Evolutionary conservation across 2,888 invertebrate genomes (phyloP).

Genomic region (Cerastis leucographa): DNA sequence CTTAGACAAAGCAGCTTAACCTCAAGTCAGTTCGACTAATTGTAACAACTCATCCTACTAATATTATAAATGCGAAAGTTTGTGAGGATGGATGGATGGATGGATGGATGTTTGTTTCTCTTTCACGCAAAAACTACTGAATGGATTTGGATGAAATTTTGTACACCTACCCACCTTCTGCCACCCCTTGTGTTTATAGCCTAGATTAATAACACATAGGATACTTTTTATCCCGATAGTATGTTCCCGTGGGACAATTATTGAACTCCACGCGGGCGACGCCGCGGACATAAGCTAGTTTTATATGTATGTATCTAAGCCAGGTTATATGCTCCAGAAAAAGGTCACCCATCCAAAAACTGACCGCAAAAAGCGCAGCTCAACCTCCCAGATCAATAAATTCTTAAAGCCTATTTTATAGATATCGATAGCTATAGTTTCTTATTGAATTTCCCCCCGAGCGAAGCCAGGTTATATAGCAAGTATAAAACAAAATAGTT

Average conservation of each 20-base stretch:
- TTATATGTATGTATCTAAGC: neutral
- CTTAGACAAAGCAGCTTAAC: neutral
- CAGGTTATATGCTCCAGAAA: neutral
- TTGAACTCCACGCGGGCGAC: too few relatives aligned
- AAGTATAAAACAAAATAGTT: conserved; percentile 54
- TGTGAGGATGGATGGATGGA: too few relatives aligned
- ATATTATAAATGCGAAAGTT: too few relatives aligned
- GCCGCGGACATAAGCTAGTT: too few relatives aligned
- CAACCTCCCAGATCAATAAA: neutral
- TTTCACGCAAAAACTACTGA: too few relatives aligned
- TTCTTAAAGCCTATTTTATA: neutral
- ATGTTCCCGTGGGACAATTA: too few relatives aligned
- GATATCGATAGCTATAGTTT: neutral
- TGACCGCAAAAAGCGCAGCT: neutral
- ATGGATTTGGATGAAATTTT: too few relatives aligned
- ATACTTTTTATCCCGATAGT: too few relatives aligned
- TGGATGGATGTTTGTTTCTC: too few relatives aligned
- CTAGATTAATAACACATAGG: too few relatives aligned
- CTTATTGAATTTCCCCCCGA: conserved; percentile 17
- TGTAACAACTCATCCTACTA: neutral
- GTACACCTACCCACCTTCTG: too few relatives aligned
- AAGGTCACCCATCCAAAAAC: neutral
- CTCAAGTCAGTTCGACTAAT: neutral
- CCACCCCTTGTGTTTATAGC: too few relatives aligned
- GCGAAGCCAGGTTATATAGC: conserved; percentile 5